These are phyloP conservation scores for Xiphias gladius DNA, from an alignment of 2,113 vertebrate genomes.

Conservation along the genomic window DNA sequence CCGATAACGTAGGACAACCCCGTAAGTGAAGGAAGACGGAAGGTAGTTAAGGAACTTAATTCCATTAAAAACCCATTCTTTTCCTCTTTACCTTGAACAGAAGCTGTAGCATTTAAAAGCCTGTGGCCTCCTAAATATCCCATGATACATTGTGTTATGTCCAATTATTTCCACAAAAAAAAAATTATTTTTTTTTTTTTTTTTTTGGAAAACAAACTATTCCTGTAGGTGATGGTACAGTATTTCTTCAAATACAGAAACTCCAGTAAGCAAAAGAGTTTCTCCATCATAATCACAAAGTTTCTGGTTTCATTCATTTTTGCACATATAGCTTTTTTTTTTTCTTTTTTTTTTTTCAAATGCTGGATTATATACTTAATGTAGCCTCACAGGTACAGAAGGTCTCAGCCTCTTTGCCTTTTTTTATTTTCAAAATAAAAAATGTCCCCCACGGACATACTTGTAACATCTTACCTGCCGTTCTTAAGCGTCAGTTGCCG, in stretches of 20 bases:
- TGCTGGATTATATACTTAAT: slow-evolving; percentile 30
- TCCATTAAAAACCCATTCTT: background rate
- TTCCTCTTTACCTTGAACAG: slow-evolving; percentile 22
- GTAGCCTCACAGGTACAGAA: slow-evolving; percentile 10
- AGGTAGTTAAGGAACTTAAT: background rate
- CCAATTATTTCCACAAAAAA: background rate
- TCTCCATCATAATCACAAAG: background rate
- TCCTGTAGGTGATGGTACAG: background rate
- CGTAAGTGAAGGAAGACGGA: background rate
- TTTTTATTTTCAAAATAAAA: slow-evolving; percentile 33
- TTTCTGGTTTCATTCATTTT: background rate
- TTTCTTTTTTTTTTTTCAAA: slow-evolving; percentile 11
- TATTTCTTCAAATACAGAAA: background rate
- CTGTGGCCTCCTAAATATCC: slow-evolving; percentile 6
- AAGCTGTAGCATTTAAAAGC: slow-evolving; percentile 48
- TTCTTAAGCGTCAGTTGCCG: background rate
- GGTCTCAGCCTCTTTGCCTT: slow-evolving; percentile 40
- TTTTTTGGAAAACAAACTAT: background rate
- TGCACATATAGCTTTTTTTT: background rate
- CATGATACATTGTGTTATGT: background rate
- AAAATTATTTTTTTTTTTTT: background rate
- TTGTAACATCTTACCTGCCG: slow-evolving; percentile 13
- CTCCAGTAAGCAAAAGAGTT: background rate
- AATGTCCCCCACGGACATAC: background rate
- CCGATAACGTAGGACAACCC: fast-evolving